Percentiles rank a stretch among this genome's conserved stretches.
Evolutionary conservation across 1,140 invertebrate genomes (phyloP).

Genomic region (Bombus breviceps): DNA sequence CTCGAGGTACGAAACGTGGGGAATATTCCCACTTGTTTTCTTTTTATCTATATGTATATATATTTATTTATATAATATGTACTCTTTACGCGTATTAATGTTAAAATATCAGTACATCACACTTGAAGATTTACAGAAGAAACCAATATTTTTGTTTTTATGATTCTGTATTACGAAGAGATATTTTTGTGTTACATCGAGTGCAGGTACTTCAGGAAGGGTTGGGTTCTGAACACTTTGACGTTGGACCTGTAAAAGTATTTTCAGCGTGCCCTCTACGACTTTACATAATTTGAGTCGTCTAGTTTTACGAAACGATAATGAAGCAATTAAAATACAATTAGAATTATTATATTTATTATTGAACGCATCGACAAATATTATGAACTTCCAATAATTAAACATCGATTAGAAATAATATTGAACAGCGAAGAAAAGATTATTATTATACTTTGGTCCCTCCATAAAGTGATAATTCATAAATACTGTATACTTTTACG

Average conservation of each 20-base stretch:
- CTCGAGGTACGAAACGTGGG: constrained; percentile 68
- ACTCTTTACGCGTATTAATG: constrained; percentile 42
- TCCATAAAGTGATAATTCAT: constrained; percentile 48
- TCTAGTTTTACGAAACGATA: background rate
- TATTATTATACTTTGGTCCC: constrained; percentile 68
- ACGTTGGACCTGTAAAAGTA: constrained; percentile 69
- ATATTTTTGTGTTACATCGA: constrained; percentile 54
- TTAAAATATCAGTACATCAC: constrained; percentile 72
- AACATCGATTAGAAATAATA: constrained; percentile 21
- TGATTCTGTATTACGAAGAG: constrained; percentile 36
- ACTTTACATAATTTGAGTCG: background rate
- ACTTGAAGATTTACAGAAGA: constrained; percentile 42
- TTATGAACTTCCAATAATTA: constrained; percentile 5
- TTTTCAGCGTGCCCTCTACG: constrained; percentile 25
- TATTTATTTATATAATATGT: constrained; percentile 5
- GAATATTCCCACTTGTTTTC: constrained; percentile 26
- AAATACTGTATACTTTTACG: constrained; percentile 59
- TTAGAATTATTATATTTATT: background rate
- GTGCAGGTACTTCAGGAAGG: constrained; percentile 75
- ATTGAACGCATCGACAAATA: background rate
- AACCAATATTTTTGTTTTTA: constrained; percentile 35
- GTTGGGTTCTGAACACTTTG: constrained; percentile 73
- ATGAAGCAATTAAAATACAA: background rate
- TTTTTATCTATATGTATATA: constrained; percentile 61
- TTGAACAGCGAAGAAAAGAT: constrained; percentile 5